phyloP scores from a whole-genome alignment of 2,888 invertebrate species.

The Lasioglossum vierecki region DNA sequence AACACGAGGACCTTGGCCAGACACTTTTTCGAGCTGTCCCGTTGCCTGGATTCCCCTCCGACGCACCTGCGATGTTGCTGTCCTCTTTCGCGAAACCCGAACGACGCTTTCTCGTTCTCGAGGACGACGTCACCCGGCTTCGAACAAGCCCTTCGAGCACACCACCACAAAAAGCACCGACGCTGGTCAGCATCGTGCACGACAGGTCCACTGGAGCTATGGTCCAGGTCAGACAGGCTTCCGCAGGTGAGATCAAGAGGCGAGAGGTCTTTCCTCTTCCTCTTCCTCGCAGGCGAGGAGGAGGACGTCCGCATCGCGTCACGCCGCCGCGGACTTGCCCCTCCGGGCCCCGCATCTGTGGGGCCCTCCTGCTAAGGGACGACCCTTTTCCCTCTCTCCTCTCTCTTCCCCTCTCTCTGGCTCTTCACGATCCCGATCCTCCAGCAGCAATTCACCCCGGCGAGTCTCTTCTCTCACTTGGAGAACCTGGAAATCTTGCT shows the following conservation, averaged over 20 bases:
- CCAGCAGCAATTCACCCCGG: not conserved
- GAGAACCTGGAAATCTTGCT: not conserved
- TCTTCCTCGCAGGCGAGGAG: slow-evolving; percentile 75
- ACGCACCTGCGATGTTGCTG: not conserved
- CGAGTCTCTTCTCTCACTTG: not conserved
- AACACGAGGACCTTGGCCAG: slow-evolving; percentile 77
- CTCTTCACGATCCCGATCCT: slow-evolving; percentile 1
- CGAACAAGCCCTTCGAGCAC: slow-evolving; percentile 12
- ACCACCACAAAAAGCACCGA: not conserved
- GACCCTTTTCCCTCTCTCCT: slow-evolving; percentile 53
- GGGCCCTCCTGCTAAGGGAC: slow-evolving; percentile 73
- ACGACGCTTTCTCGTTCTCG: not conserved
- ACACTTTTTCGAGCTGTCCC: slow-evolving; percentile 45
- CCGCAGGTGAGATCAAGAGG: slow-evolving; percentile 56
- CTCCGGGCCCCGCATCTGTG: slow-evolving; percentile 82
- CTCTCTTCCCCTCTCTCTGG: slow-evolving; percentile 8
- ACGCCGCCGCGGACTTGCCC: slow-evolving; percentile 82
- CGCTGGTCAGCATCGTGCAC: slow-evolving; percentile 22
- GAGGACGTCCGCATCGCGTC: slow-evolving; percentile 83
- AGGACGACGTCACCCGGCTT: not conserved
- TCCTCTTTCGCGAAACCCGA: not conserved
- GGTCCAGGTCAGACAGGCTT: slow-evolving; percentile 32
- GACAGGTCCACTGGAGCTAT: slow-evolving; percentile 32
- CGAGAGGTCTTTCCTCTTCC: slow-evolving; percentile 73
- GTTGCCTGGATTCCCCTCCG: not conserved